Evolutionary conservation across 2,113 vertebrate species (phyloP).

Genomic region (Atractosteus spatula): DNA sequence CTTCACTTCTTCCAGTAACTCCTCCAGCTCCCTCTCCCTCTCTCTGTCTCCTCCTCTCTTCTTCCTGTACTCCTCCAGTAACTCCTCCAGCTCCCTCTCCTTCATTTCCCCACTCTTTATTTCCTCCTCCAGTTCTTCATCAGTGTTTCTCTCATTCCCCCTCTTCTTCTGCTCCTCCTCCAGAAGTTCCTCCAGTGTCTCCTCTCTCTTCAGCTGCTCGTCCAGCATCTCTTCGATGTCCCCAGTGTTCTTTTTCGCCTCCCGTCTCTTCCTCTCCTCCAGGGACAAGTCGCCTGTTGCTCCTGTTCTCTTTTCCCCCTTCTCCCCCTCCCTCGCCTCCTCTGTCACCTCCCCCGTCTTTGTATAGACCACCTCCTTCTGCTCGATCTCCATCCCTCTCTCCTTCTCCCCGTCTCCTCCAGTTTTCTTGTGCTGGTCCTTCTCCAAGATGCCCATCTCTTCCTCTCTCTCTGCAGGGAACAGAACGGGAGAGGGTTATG

Average conservation of each 20-base stretch:
- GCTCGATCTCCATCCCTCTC: slow-evolving; percentile 28
- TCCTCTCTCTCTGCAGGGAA: slow-evolving; percentile 48
- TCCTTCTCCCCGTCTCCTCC: slow-evolving; percentile 24
- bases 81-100: too few relatives aligned
- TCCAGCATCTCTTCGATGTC: too few relatives aligned
- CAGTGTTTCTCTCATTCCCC: not conserved
- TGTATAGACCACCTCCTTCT: not conserved
- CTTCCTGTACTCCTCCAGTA: not conserved
- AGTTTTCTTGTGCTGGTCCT: slow-evolving; percentile 39
- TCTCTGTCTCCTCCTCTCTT: too few relatives aligned
- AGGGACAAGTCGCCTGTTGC: too few relatives aligned
- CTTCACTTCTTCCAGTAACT: not conserved
- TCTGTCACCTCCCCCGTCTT: slow-evolving; percentile 8
- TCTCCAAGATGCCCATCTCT: slow-evolving; percentile 31
- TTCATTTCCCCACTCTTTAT: slow-evolving; percentile 20
- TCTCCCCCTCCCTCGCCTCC: slow-evolving; percentile 22
- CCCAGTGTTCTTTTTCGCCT: not conserved
- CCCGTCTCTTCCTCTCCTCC: too few relatives aligned
- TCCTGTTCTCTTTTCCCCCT: not conserved
- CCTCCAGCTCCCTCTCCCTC: too few relatives aligned
- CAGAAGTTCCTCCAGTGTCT: slow-evolving; percentile 12
- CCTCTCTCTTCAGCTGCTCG: not conserved
- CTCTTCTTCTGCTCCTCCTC: slow-evolving; percentile 19
- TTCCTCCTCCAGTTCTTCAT: not conserved
- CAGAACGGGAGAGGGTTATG: not conserved